phyloP scores from a whole-genome alignment of 2,888 invertebrate species.

The Dendrolimus pini region DNA sequence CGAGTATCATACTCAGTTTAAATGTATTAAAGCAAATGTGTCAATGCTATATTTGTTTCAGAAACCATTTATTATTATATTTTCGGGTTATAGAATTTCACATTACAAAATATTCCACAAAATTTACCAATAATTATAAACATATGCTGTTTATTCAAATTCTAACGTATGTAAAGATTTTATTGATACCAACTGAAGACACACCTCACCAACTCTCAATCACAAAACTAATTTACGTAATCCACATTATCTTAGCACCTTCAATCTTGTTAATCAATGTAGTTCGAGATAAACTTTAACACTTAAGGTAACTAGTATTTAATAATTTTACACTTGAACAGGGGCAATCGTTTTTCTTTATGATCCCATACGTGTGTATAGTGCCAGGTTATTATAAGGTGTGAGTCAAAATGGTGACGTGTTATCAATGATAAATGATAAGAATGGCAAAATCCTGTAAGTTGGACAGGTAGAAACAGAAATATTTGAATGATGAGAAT shows the following conservation, averaged over 20 bases:
- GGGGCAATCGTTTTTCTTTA: background rate
- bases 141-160: too few species aligned
- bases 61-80: too few species aligned
- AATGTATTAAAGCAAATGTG: too few species aligned
- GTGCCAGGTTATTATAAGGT: conserved; percentile 42
- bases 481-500: too few species aligned
- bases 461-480: conserved; percentile 14
- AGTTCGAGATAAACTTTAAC: conserved; percentile 4
- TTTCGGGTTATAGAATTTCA: too few species aligned
- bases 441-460: conserved; percentile 35
- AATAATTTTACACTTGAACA: background rate
- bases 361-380: conserved; percentile 34
- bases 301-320: background rate
- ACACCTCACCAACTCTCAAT: conserved; percentile 3
- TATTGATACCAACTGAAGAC: background rate
- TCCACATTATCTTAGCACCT: conserved; percentile 19
- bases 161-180: too few species aligned
- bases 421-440: conserved; percentile 59
- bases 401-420: conserved; percentile 55
- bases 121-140: too few species aligned
- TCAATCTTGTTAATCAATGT: background rate
- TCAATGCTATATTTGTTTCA: too few species aligned
- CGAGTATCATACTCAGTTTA: too few species aligned
- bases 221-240: conserved; percentile 8
- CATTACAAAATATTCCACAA: too few species aligned